phyloP scores from a whole-genome alignment of 2,888 invertebrate genomes.

The Urechis unicinctus region DNA sequence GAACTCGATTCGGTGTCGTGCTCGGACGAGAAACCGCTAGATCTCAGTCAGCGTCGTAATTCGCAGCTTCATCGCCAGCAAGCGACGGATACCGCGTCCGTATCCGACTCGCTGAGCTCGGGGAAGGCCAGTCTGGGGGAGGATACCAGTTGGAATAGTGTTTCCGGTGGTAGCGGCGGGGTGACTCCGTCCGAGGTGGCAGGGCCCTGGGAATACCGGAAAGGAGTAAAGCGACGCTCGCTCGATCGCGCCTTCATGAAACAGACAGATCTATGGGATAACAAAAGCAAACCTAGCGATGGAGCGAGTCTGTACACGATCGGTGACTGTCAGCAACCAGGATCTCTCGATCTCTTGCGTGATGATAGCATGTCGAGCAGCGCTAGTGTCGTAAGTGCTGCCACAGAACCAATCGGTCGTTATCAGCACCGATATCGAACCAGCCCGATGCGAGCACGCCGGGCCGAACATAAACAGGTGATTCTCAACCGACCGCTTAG shows the following conservation, averaged over 20 bases:
- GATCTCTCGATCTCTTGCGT: not conserved
- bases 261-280: not conserved
- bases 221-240: not conserved
- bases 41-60: not conserved
- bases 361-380: not conserved
- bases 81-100: not conserved
- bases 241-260: not conserved
- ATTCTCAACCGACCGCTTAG: not conserved
- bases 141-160: not conserved
- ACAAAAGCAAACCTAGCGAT: not conserved
- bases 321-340: too few relatives aligned
- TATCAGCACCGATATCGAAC: not conserved
- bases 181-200: not conserved
- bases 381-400: not conserved
- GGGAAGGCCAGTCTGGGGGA: not conserved
- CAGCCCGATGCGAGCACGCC: not conserved
- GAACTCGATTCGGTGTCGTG: too few relatives aligned
- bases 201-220: not conserved
- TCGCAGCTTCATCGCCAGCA: not conserved
- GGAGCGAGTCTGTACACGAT: not conserved
- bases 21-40: too few relatives aligned
- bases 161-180: not conserved
- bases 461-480: not conserved
- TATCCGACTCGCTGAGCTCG: not conserved
- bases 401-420: not conserved